These are phyloP conservation scores for Opisthocomus hoazin DNA, from an alignment of 2,113 vertebrate genomes.

Conservation along the genomic window DNA sequence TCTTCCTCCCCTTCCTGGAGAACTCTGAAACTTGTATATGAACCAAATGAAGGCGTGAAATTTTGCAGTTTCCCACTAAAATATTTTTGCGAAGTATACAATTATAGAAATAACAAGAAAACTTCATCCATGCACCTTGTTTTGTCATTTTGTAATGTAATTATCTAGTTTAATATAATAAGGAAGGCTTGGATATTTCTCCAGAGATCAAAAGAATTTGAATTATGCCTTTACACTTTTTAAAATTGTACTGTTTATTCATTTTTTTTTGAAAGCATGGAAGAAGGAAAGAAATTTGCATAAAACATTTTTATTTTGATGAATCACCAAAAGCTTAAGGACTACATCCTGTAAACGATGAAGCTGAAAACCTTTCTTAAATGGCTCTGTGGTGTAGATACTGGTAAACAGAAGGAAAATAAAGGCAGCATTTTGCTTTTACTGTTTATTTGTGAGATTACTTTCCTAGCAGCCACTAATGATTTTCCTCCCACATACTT, in stretches of 20 bases:
- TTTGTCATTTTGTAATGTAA: not conserved
- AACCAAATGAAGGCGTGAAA: not conserved
- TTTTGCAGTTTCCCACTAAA: not conserved
- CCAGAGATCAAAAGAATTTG: not conserved
- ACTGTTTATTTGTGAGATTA: not conserved
- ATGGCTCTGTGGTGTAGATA: not conserved
- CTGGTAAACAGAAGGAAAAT: not conserved
- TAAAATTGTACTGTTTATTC: not conserved
- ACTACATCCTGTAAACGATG: not conserved
- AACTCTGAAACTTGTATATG: not conserved
- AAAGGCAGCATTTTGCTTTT: not conserved
- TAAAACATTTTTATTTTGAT: not conserved
- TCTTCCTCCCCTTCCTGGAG: not conserved
- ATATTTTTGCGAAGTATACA: not conserved
- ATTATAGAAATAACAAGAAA: not conserved
- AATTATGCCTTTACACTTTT: not conserved
- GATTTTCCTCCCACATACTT: not conserved
- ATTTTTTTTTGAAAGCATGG: not conserved
- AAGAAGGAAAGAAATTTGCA: not conserved
- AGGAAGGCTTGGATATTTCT: not conserved
- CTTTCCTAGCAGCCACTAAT: not conserved
- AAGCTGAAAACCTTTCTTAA: not conserved
- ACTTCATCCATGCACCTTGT: not conserved
- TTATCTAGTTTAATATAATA: not conserved
- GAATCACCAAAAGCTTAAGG: not conserved